A percentile compares a stretch with the other conserved stretches of the same genome.
Evolutionary conservation across 2,797 vertebrate species (phyloP).

Genomic region (Botia kubotai): DNA sequence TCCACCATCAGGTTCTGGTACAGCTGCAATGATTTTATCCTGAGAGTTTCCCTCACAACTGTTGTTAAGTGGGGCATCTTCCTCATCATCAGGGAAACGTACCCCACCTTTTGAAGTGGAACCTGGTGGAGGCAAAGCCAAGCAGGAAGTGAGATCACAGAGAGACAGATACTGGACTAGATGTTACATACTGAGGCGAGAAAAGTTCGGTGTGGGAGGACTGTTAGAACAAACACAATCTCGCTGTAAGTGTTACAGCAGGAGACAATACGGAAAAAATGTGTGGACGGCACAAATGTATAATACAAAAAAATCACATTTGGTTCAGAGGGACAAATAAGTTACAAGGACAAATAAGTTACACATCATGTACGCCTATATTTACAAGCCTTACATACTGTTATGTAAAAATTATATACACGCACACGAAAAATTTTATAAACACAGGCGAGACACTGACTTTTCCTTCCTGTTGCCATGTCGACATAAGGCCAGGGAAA

Average conservation of each 20-base stretch:
- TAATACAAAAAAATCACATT: neutral
- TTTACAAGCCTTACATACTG: neutral
- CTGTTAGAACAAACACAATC: constrained; percentile 27
- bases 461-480: constrained; percentile 65
- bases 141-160: constrained; percentile 6
- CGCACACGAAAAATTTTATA: neutral
- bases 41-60: constrained; percentile 67
- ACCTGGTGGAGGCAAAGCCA: constrained; percentile 56
- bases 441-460: constrained; percentile 44
- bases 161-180: constrained; percentile 33
- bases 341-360: neutral
- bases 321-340: neutral
- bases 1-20: constrained; percentile 70
- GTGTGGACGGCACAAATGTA: neutral
- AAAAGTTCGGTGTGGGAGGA: constrained; percentile 28
- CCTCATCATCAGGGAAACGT: constrained; percentile 71
- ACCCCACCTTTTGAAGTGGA: constrained; percentile 75
- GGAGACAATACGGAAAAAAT: neutral
- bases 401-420: neutral
- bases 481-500: constrained; percentile 49
- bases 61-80: constrained; percentile 65
- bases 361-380: neutral
- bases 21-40: constrained; percentile 65
- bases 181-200: constrained; percentile 37
- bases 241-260: neutral